phyloP scores from a whole-genome alignment of 2,888 invertebrate genomes.

The Temnothorax rugatulus region DNA sequence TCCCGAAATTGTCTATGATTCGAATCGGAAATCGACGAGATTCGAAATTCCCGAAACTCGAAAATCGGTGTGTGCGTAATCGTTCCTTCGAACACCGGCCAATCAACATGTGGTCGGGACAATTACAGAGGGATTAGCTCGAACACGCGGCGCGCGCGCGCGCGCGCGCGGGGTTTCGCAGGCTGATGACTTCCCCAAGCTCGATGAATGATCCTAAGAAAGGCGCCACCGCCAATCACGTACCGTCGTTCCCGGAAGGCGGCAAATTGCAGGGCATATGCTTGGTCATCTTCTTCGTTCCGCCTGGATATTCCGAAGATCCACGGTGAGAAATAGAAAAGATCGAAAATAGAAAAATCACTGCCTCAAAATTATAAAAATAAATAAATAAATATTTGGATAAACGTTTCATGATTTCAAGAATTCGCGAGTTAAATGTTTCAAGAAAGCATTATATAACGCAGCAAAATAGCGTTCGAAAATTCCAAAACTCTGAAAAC shows the following conservation, averaged over 20 bases:
- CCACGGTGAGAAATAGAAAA: not conserved
- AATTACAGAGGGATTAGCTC: slow-evolving; percentile 56
- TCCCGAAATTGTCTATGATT: not conserved
- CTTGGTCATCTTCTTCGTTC: slow-evolving; percentile 16
- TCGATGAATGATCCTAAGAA: slow-evolving; percentile 53
- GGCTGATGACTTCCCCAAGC: slow-evolving; percentile 61
- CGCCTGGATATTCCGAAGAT: not conserved
- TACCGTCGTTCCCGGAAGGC: slow-evolving; percentile 40
- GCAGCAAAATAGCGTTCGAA: not conserved
- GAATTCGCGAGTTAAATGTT: not conserved
- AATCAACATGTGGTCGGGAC: slow-evolving; percentile 26
- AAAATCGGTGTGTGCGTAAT: not conserved
- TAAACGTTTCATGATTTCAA: not conserved
- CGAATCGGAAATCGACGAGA: not conserved
- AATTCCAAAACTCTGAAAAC: not conserved
- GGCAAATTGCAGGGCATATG: slow-evolving; percentile 40
- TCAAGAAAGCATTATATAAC: not conserved
- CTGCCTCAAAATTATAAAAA: not conserved
- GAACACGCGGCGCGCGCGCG: slow-evolving; percentile 29
- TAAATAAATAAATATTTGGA: not conserved
- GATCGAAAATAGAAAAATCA: slow-evolving; percentile 1
- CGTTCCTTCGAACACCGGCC: not conserved
- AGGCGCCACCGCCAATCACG: slow-evolving; percentile 66
- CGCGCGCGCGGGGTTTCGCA: slow-evolving; percentile 48
- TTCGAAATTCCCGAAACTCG: not conserved